Percentiles rank a stretch among this genome's conserved stretches.
These are phyloP conservation scores for Galerucella pusilla DNA, from an alignment of 2,888 invertebrate genomes.

Conservation along the genomic window DNA sequence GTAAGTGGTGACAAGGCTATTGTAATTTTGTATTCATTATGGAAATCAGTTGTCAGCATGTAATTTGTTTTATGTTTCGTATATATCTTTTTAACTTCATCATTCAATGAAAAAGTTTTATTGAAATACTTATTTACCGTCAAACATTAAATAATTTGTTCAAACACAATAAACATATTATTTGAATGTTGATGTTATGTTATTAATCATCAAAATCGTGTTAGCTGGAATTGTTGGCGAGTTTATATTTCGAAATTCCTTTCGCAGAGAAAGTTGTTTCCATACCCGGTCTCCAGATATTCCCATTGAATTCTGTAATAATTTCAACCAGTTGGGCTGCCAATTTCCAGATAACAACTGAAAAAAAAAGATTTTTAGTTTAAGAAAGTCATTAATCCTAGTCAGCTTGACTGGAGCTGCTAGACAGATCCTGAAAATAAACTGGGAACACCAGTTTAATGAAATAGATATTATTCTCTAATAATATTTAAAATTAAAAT, in stretches of 20 bases:
- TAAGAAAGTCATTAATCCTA: too few relatives aligned
- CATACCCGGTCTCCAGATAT: constrained; percentile 65
- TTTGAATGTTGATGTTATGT: constrained; percentile 57
- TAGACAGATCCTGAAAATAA: too few relatives aligned
- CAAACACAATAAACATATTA: constrained; percentile 34
- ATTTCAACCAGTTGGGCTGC: constrained; percentile 66
- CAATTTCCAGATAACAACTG: constrained; percentile 67
- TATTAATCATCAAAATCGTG: constrained; percentile 59
- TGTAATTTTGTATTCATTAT: constrained; percentile 9
- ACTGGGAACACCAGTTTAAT: too few relatives aligned
- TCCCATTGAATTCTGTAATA: constrained; percentile 67
- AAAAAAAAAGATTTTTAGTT: constrained; percentile 45
- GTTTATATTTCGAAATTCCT: constrained; percentile 66
- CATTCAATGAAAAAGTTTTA: background rate
- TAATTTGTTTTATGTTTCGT: constrained; percentile 1
- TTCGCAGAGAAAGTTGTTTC: constrained; percentile 65
- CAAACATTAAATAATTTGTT: too few relatives aligned
- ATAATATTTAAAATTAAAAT: too few relatives aligned
- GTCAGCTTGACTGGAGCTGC: too few relatives aligned
- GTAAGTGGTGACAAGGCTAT: constrained; percentile 10
- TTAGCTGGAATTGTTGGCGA: constrained; percentile 51
- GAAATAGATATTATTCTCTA: too few relatives aligned
- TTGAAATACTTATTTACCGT: too few relatives aligned
- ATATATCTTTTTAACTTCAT: background rate
- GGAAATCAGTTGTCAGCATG: constrained; percentile 12